These are phyloP conservation scores for Emberiza fucata DNA, from an alignment of 2,113 vertebrate species.

Conservation along the genomic window DNA sequence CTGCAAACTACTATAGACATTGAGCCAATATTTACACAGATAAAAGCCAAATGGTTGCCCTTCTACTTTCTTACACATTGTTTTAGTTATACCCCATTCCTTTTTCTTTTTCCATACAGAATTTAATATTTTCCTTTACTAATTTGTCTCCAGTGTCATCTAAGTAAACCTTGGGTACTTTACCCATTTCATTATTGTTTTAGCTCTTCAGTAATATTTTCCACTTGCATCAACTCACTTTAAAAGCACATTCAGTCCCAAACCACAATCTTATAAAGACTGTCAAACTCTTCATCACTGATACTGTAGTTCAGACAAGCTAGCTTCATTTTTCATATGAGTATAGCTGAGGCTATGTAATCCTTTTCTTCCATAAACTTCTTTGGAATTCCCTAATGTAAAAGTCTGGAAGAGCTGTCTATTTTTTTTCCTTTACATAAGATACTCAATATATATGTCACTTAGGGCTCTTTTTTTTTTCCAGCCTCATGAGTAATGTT, in stretches of 20 bases:
- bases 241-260: background rate
- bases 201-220: background rate
- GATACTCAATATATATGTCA: background rate
- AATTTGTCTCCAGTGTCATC: background rate
- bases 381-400: accelerated
- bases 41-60: background rate
- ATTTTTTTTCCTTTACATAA: background rate
- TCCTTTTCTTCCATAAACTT: background rate
- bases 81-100: background rate
- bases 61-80: background rate
- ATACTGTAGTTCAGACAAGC: background rate
- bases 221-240: background rate
- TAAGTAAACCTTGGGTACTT: background rate
- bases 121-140: background rate
- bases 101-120: background rate
- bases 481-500: background rate
- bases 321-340: background rate
- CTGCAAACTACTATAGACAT: background rate
- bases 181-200: background rate
- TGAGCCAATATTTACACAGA: background rate
- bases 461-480: background rate
- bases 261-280: background rate
- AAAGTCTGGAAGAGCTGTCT: background rate
- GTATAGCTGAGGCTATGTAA: background rate
- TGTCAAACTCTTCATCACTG: background rate